Conservation (phyloP, 2,888 invertebrate genomes). For the Xanthorhoe spadicearia region DNA sequence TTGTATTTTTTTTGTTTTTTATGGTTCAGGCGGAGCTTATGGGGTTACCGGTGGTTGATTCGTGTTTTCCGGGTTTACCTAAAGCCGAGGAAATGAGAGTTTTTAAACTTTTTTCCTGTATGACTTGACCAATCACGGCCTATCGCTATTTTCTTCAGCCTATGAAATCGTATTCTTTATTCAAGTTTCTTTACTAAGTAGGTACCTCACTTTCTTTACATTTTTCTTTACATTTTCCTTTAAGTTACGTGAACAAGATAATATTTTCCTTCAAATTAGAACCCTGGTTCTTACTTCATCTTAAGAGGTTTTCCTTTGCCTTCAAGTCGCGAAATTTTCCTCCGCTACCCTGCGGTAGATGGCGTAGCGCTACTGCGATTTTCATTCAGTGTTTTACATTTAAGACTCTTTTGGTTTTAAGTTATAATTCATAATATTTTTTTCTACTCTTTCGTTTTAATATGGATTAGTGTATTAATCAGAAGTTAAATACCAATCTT, state of each 20-base stretch:
- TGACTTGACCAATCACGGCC: slow-evolving; percentile 39
- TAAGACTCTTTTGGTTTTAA: too few species aligned
- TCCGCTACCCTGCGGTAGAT: slow-evolving; percentile 78
- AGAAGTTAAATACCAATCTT: too few species aligned
- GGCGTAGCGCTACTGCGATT: slow-evolving; percentile 61
- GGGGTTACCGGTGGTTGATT: slow-evolving; percentile 72
- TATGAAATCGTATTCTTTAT: slow-evolving; percentile 5
- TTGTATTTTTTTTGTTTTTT: slow-evolving; percentile 74
- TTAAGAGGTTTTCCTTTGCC: slow-evolving; percentile 41
- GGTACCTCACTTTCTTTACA: not conserved
- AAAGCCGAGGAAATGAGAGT: slow-evolving; percentile 54
- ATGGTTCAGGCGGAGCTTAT: slow-evolving; percentile 79
- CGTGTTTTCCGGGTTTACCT: slow-evolving; percentile 70
- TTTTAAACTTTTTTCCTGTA: slow-evolving; percentile 44
- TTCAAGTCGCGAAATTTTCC: slow-evolving; percentile 34
- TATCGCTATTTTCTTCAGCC: slow-evolving; percentile 1
- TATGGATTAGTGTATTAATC: too few species aligned
- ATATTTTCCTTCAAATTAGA: slow-evolving; percentile 9
- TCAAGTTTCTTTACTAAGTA: slow-evolving; percentile 12
- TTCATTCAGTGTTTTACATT: too few species aligned
- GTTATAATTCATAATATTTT: too few species aligned
- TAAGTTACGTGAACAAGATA: not conserved
- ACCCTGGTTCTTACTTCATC: slow-evolving; percentile 48
- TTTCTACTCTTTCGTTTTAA: too few species aligned
- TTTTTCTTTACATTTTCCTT: not conserved